Evolutionary conservation across 2,113 vertebrate genomes (phyloP), one percentile per base, ranked within the genome.

Genomic region (Monopterus albus): DNA sequence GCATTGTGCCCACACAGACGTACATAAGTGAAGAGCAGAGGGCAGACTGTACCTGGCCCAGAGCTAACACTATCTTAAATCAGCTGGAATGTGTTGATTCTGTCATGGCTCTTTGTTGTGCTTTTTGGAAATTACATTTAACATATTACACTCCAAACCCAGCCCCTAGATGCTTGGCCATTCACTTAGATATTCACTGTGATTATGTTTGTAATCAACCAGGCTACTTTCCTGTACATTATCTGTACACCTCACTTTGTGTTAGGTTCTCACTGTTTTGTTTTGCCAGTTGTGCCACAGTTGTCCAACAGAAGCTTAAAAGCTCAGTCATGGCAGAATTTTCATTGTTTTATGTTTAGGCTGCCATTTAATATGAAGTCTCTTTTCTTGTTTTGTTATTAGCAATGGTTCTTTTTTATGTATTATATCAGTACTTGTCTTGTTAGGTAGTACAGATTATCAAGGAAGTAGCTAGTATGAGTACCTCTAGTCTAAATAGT

Each of bases 401-500:
- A 60, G 73, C 59, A 78, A 46, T 89, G 72, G 78, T 80, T 60
- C 18, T 87, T 74, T 79, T 80, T 89, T 47, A 73, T 87, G 78
- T 87, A 88, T 79, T 85, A 87, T 88, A 90, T 88, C 58, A 84
- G 81, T 88, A 89, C 81, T 81, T 89, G 92, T 90, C 87, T 90
- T 89, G 88, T 89, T 92, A 91, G 79, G 52, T 86, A 90, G 91
- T 91, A 84, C 85, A 83, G 72, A 79, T 72, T 83, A 87, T 86
- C 83, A 83, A 88, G 78, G 75, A 90, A 89, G 88, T 93, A 93
- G 89, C 70, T 89, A 83, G 86, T 92, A 85, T 72, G 49, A 88
- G 90, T 91, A 91, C 87, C 82, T 87, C 83, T 91, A 89, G 88
- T 90, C 81, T 86, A 85, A 83, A 70, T 89, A 85, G 87, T 89